phyloP scores from a whole-genome alignment of 1,140 invertebrate genomes.

The Drosophila serrata region DNA sequence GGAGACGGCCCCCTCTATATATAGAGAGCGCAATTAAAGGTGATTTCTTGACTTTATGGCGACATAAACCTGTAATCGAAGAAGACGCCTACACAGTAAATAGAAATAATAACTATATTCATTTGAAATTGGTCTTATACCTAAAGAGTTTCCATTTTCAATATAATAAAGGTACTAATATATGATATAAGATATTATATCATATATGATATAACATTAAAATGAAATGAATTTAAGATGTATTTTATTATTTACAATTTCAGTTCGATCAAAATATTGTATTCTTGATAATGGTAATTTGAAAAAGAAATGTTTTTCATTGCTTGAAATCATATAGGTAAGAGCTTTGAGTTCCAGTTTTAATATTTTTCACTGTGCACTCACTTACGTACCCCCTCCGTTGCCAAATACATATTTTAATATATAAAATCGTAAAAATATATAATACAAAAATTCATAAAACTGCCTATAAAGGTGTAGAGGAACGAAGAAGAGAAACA shows the following conservation, averaged over 20 bases:
- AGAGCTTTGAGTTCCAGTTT: not conserved
- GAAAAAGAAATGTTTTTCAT: not conserved
- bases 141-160: not conserved
- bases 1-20: not conserved
- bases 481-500: constrained; percentile 1
- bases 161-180: not conserved
- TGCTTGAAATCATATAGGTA: not conserved
- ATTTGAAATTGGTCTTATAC: not conserved
- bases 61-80: constrained; percentile 63
- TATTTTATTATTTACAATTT: not conserved
- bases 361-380: constrained; percentile 5
- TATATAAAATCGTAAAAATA: constrained; percentile 44
- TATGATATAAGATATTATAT: not conserved
- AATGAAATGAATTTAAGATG: not conserved
- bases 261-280: too few species aligned
- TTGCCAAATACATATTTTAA: constrained; percentile 34
- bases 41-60: constrained; percentile 57
- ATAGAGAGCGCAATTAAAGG: constrained; percentile 45
- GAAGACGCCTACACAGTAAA: constrained; percentile 9
- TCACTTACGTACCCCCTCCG: not conserved
- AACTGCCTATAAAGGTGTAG: constrained; percentile 47
- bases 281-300: too few species aligned
- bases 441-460: constrained; percentile 54
- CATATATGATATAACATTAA: not conserved
- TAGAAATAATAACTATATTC: not conserved